Base-by-base conservation (phyloP, 2,888 invertebrate species). In the Xylophagus ater region DNA sequence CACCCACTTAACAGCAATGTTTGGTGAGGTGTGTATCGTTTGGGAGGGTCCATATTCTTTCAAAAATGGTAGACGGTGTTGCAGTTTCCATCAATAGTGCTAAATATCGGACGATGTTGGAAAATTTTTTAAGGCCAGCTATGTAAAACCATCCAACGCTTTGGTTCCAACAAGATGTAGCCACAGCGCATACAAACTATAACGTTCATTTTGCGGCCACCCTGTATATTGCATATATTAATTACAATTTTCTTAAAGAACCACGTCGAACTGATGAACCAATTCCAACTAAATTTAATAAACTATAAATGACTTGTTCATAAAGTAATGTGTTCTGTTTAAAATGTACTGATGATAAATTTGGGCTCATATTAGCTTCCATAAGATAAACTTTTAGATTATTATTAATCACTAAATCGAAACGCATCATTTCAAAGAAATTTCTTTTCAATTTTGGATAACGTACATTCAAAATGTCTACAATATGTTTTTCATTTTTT, bases 311-410 rank as follows among this genome's bases (percentile, higher is more conserved):
- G 1, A 96, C 85, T 68, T 96, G 93, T 54, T 94, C 89, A 55
- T 96, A 97, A 1, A 97, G 65, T 19, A 88, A 61, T 45, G 76
- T 73, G 62, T 97, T 97, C 0, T 78, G 83, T n/a, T 82, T 78
- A 59, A 81, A 96, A 64, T 96, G 93, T 0, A 82, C 82, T 0
- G 94, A 90, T 1, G 90, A 90, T 41, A 97, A 70, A 69, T 97
- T 97, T 0, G 97, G 97, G 10, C 93, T 93, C 97, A 97, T 96
- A 57, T 97, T 97, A 1, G 90, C 94, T 68, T 97, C 97, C 75
- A 97, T 80, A 5, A 93, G 68, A 54, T 77, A 84, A 0, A 94
- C 85, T 34, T 81, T 82, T 1, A 96, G 60, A 37, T 89, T 68
- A 48, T 88, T 83, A 58, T 96, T 92, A 3, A 96, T 68, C 0